These are phyloP conservation scores for Macrosteles quadrilineatus DNA, from an alignment of 1,140 invertebrate species.

Conservation along the genomic window DNA sequence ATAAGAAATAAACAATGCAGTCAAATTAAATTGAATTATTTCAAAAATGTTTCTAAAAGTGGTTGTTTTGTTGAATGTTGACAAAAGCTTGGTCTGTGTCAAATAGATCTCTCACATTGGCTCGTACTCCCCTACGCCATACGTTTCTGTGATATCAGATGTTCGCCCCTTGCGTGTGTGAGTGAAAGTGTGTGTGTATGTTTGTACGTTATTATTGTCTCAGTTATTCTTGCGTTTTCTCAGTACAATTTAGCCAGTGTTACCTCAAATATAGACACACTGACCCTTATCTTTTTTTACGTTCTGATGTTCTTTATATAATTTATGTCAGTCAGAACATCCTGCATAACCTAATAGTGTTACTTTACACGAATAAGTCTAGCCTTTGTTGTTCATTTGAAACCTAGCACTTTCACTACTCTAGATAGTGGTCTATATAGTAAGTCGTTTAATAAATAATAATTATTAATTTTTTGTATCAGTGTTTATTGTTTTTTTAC, in stretches of 20 bases:
- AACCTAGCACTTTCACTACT: slow-evolving; percentile 25
- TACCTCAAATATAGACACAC: slow-evolving; percentile 12
- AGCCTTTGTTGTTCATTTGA: not conserved
- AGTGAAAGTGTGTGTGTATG: not conserved
- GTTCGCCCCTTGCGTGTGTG: not conserved
- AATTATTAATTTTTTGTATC: slow-evolving; percentile 11
- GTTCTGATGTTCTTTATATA: not conserved
- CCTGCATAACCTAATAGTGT: not conserved
- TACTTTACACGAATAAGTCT: not conserved
- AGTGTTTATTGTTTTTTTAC: not conserved
- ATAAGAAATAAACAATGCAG: too few relatives aligned
- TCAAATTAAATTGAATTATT: too few relatives aligned
- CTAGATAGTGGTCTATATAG: slow-evolving; percentile 5
- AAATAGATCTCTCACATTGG: slow-evolving; percentile 21
- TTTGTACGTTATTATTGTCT: not conserved
- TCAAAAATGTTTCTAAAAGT: not conserved
- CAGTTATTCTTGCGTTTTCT: not conserved
- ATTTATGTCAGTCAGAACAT: not conserved
- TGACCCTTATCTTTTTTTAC: not conserved
- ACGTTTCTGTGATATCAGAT: slow-evolving; percentile 16
- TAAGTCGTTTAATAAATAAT: slow-evolving; percentile 21
- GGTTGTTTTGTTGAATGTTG: not conserved
- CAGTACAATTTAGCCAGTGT: not conserved
- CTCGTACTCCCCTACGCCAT: slow-evolving; percentile 14
- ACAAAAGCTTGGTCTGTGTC: slow-evolving; percentile 12